A percentile compares a stretch with the other conserved stretches of the same genome.
phyloP scores from a whole-genome alignment of 2,797 vertebrate genomes.

The Limosa lapponica region DNA sequence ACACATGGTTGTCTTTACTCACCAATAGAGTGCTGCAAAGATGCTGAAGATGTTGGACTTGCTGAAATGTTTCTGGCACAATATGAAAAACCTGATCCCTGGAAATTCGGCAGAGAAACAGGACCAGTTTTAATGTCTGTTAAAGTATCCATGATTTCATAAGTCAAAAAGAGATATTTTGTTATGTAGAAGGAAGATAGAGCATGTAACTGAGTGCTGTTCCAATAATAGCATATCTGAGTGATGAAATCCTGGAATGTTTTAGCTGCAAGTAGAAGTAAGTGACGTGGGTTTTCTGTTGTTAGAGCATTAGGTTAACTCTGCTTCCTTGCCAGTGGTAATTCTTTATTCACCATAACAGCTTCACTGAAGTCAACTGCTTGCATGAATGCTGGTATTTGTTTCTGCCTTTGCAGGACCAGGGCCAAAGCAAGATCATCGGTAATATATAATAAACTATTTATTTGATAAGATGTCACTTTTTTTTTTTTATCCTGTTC shows the following conservation, averaged over 20 bases:
- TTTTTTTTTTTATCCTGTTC: neutral
- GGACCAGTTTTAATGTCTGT: neutral
- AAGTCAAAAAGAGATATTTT: neutral
- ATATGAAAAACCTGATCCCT: constrained; percentile 58
- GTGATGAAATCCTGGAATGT: neutral
- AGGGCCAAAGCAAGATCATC: neutral
- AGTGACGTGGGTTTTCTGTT: neutral
- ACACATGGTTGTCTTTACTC: neutral
- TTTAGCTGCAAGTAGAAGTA: neutral
- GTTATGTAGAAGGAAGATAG: neutral
- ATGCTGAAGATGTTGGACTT: constrained; percentile 50
- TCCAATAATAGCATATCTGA: neutral
- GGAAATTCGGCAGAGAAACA: constrained; percentile 5
- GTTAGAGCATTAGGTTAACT: neutral
- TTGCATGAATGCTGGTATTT: neutral
- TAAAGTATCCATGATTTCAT: neutral
- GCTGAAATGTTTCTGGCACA: constrained; percentile 48
- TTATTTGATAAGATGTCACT: neutral
- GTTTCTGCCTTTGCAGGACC: neutral
- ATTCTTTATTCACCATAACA: neutral
- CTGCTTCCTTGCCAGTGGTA: neutral
- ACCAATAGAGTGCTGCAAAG: constrained; percentile 33
- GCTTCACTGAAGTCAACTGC: neutral
- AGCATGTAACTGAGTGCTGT: neutral
- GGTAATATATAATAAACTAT: neutral